Evolutionary conservation across 2,888 invertebrate genomes (phyloP), one percentile per base, ranked within the genome.

Genomic region (Linnaemya vulpina): DNA sequence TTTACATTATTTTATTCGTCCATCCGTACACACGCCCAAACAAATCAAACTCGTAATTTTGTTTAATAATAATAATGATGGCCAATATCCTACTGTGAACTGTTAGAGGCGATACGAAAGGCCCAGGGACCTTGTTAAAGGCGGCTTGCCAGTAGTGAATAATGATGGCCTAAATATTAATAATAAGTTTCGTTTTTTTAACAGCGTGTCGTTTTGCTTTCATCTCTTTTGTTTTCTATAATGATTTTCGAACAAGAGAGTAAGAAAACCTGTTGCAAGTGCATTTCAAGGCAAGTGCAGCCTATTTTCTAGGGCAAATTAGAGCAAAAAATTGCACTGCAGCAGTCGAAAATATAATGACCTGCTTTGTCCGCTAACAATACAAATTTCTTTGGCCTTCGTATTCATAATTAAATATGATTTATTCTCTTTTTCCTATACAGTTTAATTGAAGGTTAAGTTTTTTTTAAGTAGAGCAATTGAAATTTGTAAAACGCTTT

Each of bases 1-100:
- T 46, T 51, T 13, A 20, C 35, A 51, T 35, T 13, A 5, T 25
- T 40, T 8, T 49, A 49, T 43, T 60, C 49, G 11, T 38, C n/a
- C 40, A 49, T 13, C 17, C 38, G n/a, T 60, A 25, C 30, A 25
- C 73, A 51, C 67, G 30, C 63, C n/a, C 7, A 49, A 30, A 85
- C 62, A 85, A 85, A 82, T 85, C 85, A 85, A 3, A 30, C 30
- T 30, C 30, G 30, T 79, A 85, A 82, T 79, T 79, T 82, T 75
- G 10, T 80, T 65, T 67, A 85, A 82, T 79, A 49, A 82, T 79
- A 49, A 71, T 79, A 71, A 82, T 79, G 55, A 83, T 40, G 85
- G 40, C 58, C 71, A 67, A 60, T 77, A 43, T 77, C 82, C 76
- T 67, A 76, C 76, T 77, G 82, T 67, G 76, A 55, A n/a, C n/a